Evolutionary conservation across 2,888 invertebrate genomes (phyloP), one percentile per base, ranked within the genome.

Genomic region (Cantharis rufa): DNA sequence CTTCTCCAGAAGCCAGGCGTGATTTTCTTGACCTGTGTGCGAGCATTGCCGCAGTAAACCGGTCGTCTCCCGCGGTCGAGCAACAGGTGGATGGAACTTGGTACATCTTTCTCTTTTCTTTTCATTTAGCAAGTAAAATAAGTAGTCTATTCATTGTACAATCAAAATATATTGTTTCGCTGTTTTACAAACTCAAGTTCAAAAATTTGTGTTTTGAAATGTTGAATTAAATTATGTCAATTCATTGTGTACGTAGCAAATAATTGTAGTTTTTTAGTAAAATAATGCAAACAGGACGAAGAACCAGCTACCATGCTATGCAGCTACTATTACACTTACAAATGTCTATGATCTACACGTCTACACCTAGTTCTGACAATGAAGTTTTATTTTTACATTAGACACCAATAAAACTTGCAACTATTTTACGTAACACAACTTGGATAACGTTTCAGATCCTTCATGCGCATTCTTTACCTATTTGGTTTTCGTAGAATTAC

Each of bases 1-100:
- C 82, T 83, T 80, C 81, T 80, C 80, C 81, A 80, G 81, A 82
- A 82, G 81, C 81, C 79, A 81, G 78, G 82, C 84, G 84, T 84
- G 84, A 83, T 84, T 83, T 79, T 83, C 82, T 83, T 83, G 84
- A 85, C 85, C 84, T 78, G 80, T 79, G 79, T 78, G 71, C 76
- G 71, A 77, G 74, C 80, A 76, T 75, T 73, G 77, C 79, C 68
- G 74, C 64, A 24, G 24, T 77, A 77, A 82, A 82, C 82, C 82
- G 81, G 82, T 82, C 80, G 83, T 81, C 84, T 82, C 83, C 83
- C 83, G 82, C 84, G 81, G 83, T 82, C 82, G 77, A 78, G 81
- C 83, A 84, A 83, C 84, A 83, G 84, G 84, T 84, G 84, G 82
- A 84, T 83, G 82, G 74, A 74, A 69, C 75, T 70, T 28, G 66